These are phyloP conservation scores for Masnerella sp. DNA, from an alignment of 2,888 invertebrate genomes.

Conservation along the genomic window DNA sequence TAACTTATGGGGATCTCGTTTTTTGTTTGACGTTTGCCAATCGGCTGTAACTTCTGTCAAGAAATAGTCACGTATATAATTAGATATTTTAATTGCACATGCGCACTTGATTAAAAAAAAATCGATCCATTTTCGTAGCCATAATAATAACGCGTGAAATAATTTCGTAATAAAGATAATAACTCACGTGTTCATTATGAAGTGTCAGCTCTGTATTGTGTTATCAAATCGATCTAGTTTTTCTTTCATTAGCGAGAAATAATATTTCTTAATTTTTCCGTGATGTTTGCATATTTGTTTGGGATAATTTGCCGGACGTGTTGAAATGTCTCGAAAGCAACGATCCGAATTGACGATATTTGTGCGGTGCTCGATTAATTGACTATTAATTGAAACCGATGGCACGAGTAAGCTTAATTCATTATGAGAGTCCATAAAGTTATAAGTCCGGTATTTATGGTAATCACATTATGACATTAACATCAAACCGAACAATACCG, in stretches of 20 bases:
- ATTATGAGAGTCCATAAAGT: not conserved
- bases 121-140: not conserved
- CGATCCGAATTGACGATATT: not conserved
- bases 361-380: not conserved
- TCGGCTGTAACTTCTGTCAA: slow-evolving; percentile 28
- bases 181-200: not conserved
- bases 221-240: no score
- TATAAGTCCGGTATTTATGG: not conserved
- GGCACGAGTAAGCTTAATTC: not conserved
- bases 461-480: not conserved
- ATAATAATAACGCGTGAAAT: slow-evolving; percentile 7
- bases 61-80: slow-evolving; percentile 32
- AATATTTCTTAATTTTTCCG: no score
- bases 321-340: no score
- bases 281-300: no score
- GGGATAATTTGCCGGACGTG: no score
- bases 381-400: not conserved
- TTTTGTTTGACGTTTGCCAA: slow-evolving; percentile 35
- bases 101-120: not conserved
- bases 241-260: no score
- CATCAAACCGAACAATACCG: not conserved
- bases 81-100: slow-evolving; percentile 34
- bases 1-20: slow-evolving; percentile 35
- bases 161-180: slow-evolving; percentile 16
- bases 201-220: not conserved